Conservation (phyloP, 2,113 vertebrate genomes). For the Falco punctatus region DNA sequence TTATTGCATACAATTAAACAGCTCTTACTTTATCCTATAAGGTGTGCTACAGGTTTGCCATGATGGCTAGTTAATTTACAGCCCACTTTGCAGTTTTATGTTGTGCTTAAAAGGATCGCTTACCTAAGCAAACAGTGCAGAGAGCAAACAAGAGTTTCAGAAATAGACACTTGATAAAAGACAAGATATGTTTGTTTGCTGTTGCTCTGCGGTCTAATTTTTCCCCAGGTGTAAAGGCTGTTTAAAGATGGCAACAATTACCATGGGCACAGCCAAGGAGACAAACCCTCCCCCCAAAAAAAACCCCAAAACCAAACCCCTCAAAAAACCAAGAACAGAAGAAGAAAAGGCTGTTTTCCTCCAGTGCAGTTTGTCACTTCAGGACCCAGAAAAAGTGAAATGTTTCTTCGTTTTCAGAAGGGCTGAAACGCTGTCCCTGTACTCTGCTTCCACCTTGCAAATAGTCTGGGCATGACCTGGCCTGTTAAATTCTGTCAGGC, state of each 20-base stretch:
- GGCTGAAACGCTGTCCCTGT: background rate
- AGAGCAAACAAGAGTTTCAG: background rate
- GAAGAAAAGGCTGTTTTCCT: background rate
- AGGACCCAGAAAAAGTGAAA: background rate
- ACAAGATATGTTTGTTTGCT: background rate
- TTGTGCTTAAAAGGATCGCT: background rate
- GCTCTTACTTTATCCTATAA: background rate
- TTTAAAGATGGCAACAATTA: background rate
- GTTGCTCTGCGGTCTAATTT: background rate
- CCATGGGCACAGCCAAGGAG: background rate
- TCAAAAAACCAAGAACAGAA: too few species aligned
- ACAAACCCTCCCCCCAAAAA: too few species aligned
- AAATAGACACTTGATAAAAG: background rate
- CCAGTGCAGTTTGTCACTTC: background rate
- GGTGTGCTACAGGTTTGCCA: background rate
- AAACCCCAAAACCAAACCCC: too few species aligned
- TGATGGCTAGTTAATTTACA: background rate
- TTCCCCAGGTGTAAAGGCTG: background rate
- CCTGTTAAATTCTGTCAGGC: background rate
- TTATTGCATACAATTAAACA: background rate
- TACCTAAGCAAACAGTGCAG: background rate
- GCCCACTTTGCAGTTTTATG: background rate
- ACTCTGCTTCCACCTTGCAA: background rate
- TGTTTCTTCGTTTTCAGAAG: background rate
- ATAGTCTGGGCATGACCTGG: background rate